These are phyloP conservation scores for Euura saliciscinereae DNA, from an alignment of 1,140 invertebrate species.

Conservation along the genomic window DNA sequence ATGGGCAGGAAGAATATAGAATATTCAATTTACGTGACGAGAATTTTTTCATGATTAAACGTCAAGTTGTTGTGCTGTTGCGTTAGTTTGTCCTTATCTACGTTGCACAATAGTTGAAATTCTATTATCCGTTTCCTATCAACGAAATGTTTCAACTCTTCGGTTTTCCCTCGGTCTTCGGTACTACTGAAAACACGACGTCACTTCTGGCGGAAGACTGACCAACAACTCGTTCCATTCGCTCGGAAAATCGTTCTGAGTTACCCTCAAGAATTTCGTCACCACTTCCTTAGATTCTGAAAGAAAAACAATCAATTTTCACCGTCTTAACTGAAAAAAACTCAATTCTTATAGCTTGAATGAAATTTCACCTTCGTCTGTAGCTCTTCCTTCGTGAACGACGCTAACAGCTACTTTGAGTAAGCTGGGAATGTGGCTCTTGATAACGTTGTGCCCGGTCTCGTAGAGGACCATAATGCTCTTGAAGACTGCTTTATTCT, in stretches of 20 bases:
- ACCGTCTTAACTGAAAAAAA: conserved; percentile 21
- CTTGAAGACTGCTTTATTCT: conserved; percentile 74
- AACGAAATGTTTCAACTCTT: too few relatives aligned
- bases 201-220: conserved; percentile 51
- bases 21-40: too few relatives aligned
- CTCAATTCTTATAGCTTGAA: not conserved
- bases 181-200: conserved; percentile 42
- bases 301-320: conserved; percentile 31
- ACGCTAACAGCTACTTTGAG: conserved; percentile 62
- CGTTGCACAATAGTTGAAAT: too few relatives aligned
- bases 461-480: conserved; percentile 69
- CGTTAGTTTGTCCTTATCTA: conserved; percentile 7
- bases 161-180: too few relatives aligned
- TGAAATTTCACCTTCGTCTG: conserved; percentile 51
- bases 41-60: too few relatives aligned
- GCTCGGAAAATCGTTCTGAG: conserved; percentile 63
- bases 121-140: too few relatives aligned
- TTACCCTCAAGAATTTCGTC: conserved; percentile 60
- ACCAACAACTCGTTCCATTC: conserved; percentile 57
- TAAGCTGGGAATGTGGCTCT: conserved; percentile 60
- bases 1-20: too few relatives aligned
- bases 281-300: conserved; percentile 59
- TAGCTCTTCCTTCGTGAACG: conserved; percentile 59
- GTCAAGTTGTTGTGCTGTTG: too few relatives aligned
- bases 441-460: conserved; percentile 61